Evolutionary conservation across 1,140 invertebrate genomes (phyloP).

Genomic region (Aphaenogaster floridana): DNA sequence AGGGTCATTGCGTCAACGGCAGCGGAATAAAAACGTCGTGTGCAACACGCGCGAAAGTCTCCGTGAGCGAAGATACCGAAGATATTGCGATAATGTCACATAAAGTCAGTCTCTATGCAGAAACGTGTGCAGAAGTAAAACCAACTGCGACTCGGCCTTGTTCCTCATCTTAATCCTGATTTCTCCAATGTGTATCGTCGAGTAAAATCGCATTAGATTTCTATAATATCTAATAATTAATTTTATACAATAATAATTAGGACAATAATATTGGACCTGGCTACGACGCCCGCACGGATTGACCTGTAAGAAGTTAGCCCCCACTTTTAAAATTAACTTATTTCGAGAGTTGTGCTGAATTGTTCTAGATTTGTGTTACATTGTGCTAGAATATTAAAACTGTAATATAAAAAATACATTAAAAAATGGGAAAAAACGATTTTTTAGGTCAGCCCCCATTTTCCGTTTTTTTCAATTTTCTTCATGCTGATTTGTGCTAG

Average conservation of each 20-base stretch:
- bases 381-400: too few species aligned
- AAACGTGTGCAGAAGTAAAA: background rate
- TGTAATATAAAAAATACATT: too few species aligned
- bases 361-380: too few species aligned
- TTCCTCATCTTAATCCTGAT: background rate
- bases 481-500: too few species aligned
- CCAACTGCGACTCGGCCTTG: background rate
- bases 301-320: too few species aligned
- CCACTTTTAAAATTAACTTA: too few species aligned
- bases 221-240: background rate
- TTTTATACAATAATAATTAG: background rate
- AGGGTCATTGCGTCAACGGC: constrained; percentile 44
- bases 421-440: too few species aligned
- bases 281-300: too few species aligned
- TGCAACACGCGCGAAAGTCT: constrained; percentile 3
- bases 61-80: constrained; percentile 5
- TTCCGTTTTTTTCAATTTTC: too few species aligned
- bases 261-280: too few species aligned
- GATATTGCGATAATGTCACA: constrained; percentile 32
- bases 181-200: background rate
- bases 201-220: background rate
- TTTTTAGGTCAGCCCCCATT: too few species aligned
- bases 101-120: constrained; percentile 18
- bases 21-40: constrained; percentile 56
- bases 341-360: too few species aligned